Conservation (phyloP, 2,113 vertebrate species). For the Neomonachus schauinslandi region DNA sequence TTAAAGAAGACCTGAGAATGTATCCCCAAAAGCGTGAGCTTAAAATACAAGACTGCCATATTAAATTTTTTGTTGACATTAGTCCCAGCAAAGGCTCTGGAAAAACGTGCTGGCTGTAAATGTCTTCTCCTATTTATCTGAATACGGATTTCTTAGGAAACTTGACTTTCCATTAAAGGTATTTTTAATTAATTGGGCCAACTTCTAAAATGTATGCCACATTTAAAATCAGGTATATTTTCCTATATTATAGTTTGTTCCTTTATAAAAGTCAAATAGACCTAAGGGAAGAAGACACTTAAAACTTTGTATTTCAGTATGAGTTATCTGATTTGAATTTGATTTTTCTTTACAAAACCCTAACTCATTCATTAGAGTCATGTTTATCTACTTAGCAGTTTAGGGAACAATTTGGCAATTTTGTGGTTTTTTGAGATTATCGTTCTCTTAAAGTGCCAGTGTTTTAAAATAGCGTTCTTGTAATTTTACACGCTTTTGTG, state of each 20-base stretch:
- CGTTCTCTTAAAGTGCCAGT: slow-evolving; percentile 89
- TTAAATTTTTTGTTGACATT: slow-evolving; percentile 32
- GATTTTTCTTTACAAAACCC: slow-evolving; percentile 85
- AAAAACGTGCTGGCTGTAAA: slow-evolving; percentile 45
- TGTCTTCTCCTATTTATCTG: slow-evolving; percentile 31
- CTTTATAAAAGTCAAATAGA: slow-evolving; percentile 85
- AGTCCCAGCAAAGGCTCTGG: neutral
- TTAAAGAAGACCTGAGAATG: slow-evolving; percentile 69
- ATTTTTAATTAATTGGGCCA: slow-evolving; percentile 54
- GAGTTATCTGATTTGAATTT: slow-evolving; percentile 83
- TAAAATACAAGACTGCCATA: slow-evolving; percentile 72
- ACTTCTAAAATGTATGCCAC: slow-evolving; percentile 40
- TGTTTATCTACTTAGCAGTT: slow-evolving; percentile 86
- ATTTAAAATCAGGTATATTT: slow-evolving; percentile 46
- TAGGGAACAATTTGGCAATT: slow-evolving; percentile 88
- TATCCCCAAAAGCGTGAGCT: slow-evolving; percentile 75
- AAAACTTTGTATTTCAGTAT: slow-evolving; percentile 83
- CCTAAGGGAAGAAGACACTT: slow-evolving; percentile 81
- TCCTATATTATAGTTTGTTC: slow-evolving; percentile 79
- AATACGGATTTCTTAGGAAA: slow-evolving; percentile 50
- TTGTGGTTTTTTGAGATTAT: slow-evolving; percentile 87
- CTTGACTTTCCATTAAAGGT: neutral
- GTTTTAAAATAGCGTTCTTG: slow-evolving; percentile 89
- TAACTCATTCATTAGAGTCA: slow-evolving; percentile 85
- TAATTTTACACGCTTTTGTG: slow-evolving; percentile 90